Percentiles rank a stretch among this genome's conserved stretches.
Evolutionary conservation across 2,797 vertebrate genomes (phyloP).

Genomic region (Macropus fuliginosus): DNA sequence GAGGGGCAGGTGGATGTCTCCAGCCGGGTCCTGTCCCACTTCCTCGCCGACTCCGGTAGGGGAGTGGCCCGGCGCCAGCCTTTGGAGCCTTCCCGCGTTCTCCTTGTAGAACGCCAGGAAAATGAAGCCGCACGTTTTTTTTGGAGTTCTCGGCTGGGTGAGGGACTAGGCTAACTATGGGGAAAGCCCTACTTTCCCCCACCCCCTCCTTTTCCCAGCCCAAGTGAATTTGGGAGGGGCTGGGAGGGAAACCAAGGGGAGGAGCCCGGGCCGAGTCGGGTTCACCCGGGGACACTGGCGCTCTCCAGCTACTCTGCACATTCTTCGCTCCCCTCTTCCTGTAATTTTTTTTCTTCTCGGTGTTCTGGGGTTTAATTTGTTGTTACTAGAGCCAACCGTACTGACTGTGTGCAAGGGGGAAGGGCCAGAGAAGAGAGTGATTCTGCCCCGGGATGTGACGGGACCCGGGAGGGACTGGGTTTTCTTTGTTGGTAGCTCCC

Average conservation of each 20-base stretch:
- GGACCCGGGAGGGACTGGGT: slow-evolving; percentile 40
- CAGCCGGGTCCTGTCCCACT: slow-evolving; percentile 76
- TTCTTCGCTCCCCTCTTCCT: slow-evolving; percentile 77
- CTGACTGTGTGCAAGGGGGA: slow-evolving; percentile 35
- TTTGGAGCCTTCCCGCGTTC: not conserved
- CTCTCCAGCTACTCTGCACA: slow-evolving; percentile 64
- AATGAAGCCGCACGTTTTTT: not conserved
- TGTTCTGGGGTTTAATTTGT: slow-evolving; percentile 60
- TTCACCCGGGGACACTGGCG: slow-evolving; percentile 83
- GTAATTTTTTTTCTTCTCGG: slow-evolving; percentile 70
- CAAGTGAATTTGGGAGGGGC: slow-evolving; percentile 60
- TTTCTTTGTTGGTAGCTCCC: slow-evolving; percentile 79
- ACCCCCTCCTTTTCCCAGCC: slow-evolving; percentile 8
- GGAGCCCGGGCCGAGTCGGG: slow-evolving; percentile 50
- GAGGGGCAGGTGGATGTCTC: slow-evolving; percentile 59
- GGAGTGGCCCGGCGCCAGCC: not conserved
- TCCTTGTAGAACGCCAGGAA: not conserved
- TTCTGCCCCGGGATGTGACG: slow-evolving; percentile 70
- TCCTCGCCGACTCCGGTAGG: not conserved
- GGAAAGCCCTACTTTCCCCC: not conserved
- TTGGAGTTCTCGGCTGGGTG: not conserved
- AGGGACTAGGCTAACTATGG: not conserved
- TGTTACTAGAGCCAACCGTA: slow-evolving; percentile 60
- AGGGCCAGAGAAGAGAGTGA: slow-evolving; percentile 52
- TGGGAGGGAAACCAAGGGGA: slow-evolving; percentile 30